Conservation (phyloP, 1,140 invertebrate genomes). For the Drosophila lacteicornis region DNA sequence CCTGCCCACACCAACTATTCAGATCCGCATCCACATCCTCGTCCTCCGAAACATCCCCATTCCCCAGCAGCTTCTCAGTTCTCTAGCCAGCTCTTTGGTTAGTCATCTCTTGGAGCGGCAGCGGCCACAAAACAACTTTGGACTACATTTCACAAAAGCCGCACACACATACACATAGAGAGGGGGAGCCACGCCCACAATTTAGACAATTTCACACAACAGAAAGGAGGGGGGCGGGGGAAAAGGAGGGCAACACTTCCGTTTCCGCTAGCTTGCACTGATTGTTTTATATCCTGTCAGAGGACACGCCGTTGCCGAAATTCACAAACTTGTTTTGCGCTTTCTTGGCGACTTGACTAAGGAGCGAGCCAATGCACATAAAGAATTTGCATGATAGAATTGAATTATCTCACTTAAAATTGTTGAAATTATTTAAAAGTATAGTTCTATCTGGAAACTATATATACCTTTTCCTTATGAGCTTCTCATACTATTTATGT, state of each 20-base stretch:
- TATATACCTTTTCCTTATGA: neutral
- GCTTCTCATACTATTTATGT: neutral
- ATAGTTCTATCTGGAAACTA: neutral
- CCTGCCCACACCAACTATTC: slow-evolving; percentile 26
- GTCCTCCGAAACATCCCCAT: neutral
- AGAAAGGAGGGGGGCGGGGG: slow-evolving; percentile 4
- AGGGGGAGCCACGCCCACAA: slow-evolving; percentile 56
- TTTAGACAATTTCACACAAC: slow-evolving; percentile 72
- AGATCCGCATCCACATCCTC: slow-evolving; percentile 12
- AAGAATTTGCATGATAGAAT: neutral
- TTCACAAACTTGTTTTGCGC: slow-evolving; percentile 78
- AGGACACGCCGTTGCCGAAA: slow-evolving; percentile 67
- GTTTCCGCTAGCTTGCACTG: slow-evolving; percentile 83
- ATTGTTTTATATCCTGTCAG: slow-evolving; percentile 84
- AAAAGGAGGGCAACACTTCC: slow-evolving; percentile 63
- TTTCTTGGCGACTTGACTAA: slow-evolving; percentile 75
- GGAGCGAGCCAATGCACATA: slow-evolving; percentile 19
- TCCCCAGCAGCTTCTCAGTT: slow-evolving; percentile 15
- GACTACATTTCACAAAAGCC: slow-evolving; percentile 65
- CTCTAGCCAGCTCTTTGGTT: slow-evolving; percentile 37
- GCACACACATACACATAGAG: slow-evolving; percentile 22
- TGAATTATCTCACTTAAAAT: neutral
- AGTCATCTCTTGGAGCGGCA: slow-evolving; percentile 43
- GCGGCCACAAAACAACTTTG: slow-evolving; percentile 63
- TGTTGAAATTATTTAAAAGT: neutral